A percentile compares a stretch with the other conserved stretches of the same genome.
Conservation (phyloP, 2,888 invertebrate genomes). For the Drosophila quinaria region DNA sequence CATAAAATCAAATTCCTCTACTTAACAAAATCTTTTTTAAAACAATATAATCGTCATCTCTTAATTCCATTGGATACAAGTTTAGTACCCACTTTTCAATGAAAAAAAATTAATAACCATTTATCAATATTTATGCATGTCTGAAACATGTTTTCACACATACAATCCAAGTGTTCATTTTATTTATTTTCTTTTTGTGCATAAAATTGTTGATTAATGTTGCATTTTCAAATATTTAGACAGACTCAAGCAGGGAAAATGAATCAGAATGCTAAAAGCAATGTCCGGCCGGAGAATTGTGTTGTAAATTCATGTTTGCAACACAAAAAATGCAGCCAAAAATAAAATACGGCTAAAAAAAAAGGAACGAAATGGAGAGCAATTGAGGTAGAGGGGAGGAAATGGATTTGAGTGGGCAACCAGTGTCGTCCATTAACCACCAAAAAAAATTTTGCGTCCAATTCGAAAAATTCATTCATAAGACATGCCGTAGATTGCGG, state of each 20-base stretch:
- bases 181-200: slow-evolving; percentile 16
- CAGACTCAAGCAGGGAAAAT: slow-evolving; percentile 23
- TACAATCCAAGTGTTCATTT: slow-evolving; percentile 28
- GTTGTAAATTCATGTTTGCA: slow-evolving; percentile 50
- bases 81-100: slow-evolving; percentile 43
- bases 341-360: slow-evolving; percentile 15
- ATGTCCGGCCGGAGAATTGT: slow-evolving; percentile 36
- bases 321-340: slow-evolving; percentile 32
- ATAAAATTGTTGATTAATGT: slow-evolving; percentile 61
- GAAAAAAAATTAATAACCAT: slow-evolving; percentile 40
- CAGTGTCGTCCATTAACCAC: slow-evolving; percentile 68
- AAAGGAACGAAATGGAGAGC: slow-evolving; percentile 3
- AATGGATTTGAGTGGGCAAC: slow-evolving; percentile 25
- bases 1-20: not conserved
- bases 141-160: slow-evolving; percentile 23
- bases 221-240: slow-evolving; percentile 63
- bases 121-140: slow-evolving; percentile 71
- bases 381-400: slow-evolving; percentile 28
- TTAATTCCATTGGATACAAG: slow-evolving; percentile 27
- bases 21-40: not conserved
- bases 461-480: slow-evolving; percentile 80
- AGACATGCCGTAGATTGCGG: slow-evolving; percentile 77
- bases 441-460: slow-evolving; percentile 71
- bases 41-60: not conserved
- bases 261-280: slow-evolving; percentile 27